These are phyloP conservation scores for Odontothrips loti DNA, from an alignment of 2,888 invertebrate species.

Conservation along the genomic window DNA sequence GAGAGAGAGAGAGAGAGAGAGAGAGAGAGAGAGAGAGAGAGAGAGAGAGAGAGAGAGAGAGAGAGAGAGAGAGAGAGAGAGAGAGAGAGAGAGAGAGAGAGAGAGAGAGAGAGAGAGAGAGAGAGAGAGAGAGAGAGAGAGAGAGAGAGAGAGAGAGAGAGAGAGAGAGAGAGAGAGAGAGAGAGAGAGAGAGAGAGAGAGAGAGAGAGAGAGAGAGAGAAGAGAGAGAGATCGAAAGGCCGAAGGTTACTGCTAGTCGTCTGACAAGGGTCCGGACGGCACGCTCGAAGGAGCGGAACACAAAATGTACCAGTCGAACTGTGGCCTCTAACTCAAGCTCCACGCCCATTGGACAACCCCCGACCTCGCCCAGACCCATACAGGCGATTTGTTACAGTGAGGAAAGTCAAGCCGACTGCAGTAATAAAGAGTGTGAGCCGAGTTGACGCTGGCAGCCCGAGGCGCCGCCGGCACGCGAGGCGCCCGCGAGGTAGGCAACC, in stretches of 20 bases:
- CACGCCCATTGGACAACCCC: no score
- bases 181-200: background rate
- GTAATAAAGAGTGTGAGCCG: no score
- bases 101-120: background rate
- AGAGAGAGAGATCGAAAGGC: background rate
- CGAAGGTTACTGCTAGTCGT: background rate
- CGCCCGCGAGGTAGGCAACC: background rate
- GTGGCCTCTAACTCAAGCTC: no score
- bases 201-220: background rate
- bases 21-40: no score
- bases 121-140: background rate
- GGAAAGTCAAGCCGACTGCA: no score
- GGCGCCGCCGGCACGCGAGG: background rate
- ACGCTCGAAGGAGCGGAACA: background rate
- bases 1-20: no score
- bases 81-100: background rate
- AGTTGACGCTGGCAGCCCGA: no score
- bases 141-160: background rate
- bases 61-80: background rate
- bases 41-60: background rate
- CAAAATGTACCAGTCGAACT: no score
- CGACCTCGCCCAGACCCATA: no score
- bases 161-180: background rate
- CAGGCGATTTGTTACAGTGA: no score
- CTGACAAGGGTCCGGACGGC: background rate